phyloP scores from a whole-genome alignment of 2,888 invertebrate species.

The Salticus scenicus region DNA sequence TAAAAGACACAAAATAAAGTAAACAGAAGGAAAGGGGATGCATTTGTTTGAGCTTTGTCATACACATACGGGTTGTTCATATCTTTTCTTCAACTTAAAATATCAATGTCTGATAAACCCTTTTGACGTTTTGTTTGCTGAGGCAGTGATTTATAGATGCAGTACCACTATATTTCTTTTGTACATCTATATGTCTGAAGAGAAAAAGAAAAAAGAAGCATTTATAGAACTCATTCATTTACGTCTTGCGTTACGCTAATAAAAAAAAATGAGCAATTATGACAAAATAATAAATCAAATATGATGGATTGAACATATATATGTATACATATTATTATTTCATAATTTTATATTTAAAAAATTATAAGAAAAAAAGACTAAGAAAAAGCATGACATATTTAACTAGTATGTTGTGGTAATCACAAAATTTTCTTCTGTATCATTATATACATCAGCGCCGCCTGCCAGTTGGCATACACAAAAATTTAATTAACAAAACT shows the following conservation, averaged over 20 bases:
- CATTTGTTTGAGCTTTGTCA: neutral
- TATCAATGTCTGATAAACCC: neutral
- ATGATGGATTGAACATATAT: neutral
- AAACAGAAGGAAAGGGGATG: neutral
- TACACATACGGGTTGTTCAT: neutral
- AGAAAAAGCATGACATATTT: too few species aligned
- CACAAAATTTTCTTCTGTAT: too few species aligned
- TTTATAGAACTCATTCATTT: neutral
- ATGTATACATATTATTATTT: too few species aligned
- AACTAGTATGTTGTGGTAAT: too few species aligned
- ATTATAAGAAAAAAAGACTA: too few species aligned
- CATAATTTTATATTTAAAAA: too few species aligned
- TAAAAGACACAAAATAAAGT: neutral
- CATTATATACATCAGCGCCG: too few species aligned
- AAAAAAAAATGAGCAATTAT: neutral
- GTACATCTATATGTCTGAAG: too few species aligned
- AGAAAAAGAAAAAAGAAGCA: too few species aligned
- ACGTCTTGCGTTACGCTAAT: neutral
- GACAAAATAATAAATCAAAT: neutral
- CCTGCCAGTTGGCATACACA: too few species aligned
- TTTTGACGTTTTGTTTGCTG: neutral
- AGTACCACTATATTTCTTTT: conserved; percentile 20
- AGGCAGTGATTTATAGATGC: conserved; percentile 19
- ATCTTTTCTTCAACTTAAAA: neutral
- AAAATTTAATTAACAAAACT: too few species aligned